Percentiles rank a stretch among this genome's conserved stretches.
phyloP scores from a whole-genome alignment of 2,797 vertebrate species.

The Spea hammondii region DNA sequence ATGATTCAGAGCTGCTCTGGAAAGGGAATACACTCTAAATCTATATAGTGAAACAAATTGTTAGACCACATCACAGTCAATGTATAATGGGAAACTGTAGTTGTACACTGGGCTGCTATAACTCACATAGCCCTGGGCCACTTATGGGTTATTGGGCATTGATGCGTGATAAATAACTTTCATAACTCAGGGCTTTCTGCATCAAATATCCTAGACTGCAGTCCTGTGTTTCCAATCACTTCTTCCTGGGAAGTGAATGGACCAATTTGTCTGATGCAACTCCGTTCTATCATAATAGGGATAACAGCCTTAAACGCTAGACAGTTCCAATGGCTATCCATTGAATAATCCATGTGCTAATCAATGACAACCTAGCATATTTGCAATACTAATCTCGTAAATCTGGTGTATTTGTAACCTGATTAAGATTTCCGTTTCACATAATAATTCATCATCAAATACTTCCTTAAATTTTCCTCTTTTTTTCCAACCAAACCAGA shows the following conservation, averaged over 20 bases:
- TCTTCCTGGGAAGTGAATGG: neutral
- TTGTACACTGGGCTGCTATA: constrained; percentile 51
- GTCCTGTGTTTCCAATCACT: constrained; percentile 14
- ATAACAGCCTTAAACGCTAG: constrained; percentile 37
- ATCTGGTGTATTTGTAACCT: constrained; percentile 1
- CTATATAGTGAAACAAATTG: constrained; percentile 52
- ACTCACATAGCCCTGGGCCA: constrained; percentile 44
- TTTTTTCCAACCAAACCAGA: constrained; percentile 26
- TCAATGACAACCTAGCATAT: neutral
- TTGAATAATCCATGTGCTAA: constrained; percentile 12
- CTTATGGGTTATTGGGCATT: constrained; percentile 54
- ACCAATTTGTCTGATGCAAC: neutral
- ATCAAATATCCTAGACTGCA: constrained; percentile 36
- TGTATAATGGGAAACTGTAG: constrained; percentile 48
- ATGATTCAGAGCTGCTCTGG: constrained; percentile 28
- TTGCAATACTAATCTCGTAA: neutral
- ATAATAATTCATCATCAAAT: constrained; percentile 22
- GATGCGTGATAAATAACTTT: constrained; percentile 53
- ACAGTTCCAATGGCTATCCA: constrained; percentile 8
- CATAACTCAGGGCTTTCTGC: constrained; percentile 52
- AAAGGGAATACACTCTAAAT: constrained; percentile 32
- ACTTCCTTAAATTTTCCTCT: constrained; percentile 17
- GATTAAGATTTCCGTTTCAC: constrained; percentile 24
- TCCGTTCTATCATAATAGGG: constrained; percentile 5
- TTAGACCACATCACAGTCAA: constrained; percentile 45